phyloP scores from a whole-genome alignment of 2,113 vertebrate species.

The Prinia subflava region DNA sequence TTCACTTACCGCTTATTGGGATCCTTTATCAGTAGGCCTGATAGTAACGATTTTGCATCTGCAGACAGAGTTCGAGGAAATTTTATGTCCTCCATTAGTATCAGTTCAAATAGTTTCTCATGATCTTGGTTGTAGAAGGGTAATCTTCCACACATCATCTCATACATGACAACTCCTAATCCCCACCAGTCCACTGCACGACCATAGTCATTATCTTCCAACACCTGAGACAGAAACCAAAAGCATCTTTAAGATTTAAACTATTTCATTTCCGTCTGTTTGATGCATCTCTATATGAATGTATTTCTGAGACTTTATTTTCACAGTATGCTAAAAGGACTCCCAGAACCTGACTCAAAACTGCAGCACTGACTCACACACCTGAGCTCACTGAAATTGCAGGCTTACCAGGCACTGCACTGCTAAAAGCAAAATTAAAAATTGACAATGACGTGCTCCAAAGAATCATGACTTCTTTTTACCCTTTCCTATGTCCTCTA shows the following conservation, averaged over 20 bases:
- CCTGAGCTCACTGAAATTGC: background rate
- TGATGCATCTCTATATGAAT: fast-evolving
- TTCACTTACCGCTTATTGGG: constrained; percentile 90
- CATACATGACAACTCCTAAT: constrained; percentile 94
- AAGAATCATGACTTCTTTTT: background rate
- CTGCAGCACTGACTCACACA: background rate
- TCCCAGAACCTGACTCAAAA: background rate
- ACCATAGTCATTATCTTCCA: constrained; percentile 97
- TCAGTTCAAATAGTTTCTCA: constrained; percentile 96
- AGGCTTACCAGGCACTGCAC: background rate
- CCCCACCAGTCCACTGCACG: constrained; percentile 98
- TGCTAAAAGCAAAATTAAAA: background rate
- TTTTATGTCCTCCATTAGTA: constrained; percentile 98
- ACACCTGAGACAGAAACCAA: constrained; percentile 76
- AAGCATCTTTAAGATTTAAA: background rate
- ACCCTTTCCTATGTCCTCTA: background rate
- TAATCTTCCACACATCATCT: constrained; percentile 97
- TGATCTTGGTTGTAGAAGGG: constrained; percentile 99
- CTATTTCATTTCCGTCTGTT: background rate
- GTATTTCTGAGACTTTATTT: background rate
- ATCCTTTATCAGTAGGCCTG: constrained; percentile 96
- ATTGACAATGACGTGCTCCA: background rate
- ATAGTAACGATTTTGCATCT: constrained; percentile 95
- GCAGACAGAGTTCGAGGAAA: constrained; percentile 93
- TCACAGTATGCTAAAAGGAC: background rate